phyloP scores from a whole-genome alignment of 2,797 vertebrate genomes.

The Leptodactylus fallax region DNA sequence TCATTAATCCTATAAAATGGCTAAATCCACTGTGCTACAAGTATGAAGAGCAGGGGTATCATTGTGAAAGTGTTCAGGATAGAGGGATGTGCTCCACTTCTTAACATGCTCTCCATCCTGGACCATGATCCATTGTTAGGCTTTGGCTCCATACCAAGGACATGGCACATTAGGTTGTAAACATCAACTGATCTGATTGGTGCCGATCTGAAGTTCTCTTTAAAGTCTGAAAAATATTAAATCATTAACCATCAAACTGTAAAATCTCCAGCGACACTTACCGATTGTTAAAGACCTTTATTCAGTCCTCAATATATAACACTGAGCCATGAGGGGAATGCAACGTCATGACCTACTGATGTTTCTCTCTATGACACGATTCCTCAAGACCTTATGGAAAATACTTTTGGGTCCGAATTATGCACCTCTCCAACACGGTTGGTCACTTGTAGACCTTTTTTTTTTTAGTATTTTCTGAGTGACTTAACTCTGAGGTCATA shows the following conservation, averaged over 20 bases:
- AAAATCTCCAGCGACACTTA: too few species aligned
- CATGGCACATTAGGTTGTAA: constrained; percentile 91
- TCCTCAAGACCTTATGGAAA: too few species aligned
- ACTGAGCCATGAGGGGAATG: too few species aligned
- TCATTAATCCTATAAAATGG: constrained; percentile 4
- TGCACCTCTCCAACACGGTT: too few species aligned
- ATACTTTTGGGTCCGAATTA: too few species aligned
- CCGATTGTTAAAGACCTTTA: too few species aligned
- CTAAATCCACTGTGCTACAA: constrained; percentile 63
- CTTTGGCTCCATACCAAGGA: constrained; percentile 80
- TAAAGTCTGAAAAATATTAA: constrained; percentile 83
- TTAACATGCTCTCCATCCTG: constrained; percentile 85
- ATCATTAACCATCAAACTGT: not conserved
- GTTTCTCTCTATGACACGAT: too few species aligned
- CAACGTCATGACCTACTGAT: too few species aligned
- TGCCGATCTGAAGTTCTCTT: constrained; percentile 79
- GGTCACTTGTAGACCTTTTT: too few species aligned
- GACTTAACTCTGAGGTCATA: too few species aligned
- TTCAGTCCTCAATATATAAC: too few species aligned
- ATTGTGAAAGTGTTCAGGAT: constrained; percentile 60
- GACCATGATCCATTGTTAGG: constrained; percentile 98
- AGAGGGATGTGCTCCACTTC: constrained; percentile 52
- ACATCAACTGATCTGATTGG: constrained; percentile 89
- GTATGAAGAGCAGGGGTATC: constrained; percentile 67
- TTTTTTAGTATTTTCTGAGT: too few species aligned